Evolutionary conservation across 2,113 vertebrate species (phyloP), one percentile per base, ranked within the genome.

Genomic region (Rhombomys opimus): DNA sequence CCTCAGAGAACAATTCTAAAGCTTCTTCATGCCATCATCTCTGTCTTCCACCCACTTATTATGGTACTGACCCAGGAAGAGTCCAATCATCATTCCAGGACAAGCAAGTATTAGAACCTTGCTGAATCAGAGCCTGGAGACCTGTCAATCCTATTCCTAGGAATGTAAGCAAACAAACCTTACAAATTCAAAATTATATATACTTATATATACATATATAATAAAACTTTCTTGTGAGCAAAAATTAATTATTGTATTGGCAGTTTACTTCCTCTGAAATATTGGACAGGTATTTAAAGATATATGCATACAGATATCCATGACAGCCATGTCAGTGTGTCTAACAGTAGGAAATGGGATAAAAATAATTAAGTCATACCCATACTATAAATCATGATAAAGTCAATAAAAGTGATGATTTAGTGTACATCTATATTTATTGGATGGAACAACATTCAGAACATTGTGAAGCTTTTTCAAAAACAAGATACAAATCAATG

Each of bases 401-500:
- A 91, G 22, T 91, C 95, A 97, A 52, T 87, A 93, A 95, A 91
- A 68, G 67, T 81, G 94, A 67, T 77, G 59, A 63, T 93, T 75
- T 92, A 35, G 76, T 91, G 32, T 67, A 70, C 14, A 94, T 63
- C 59, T 96, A 2, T 91, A 78, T 68, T 91, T 89, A 95, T 68
- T 67, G 75, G 50, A 20, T 52, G 41, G 61, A 68, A 67, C 63
- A 67, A 13, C 17, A 80, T 54, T 52, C 59, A 78, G 11, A 32
- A 87, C 63, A 95, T 35, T 81, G 87, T 80, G 65, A 92, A 77
- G 46, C 6, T 73, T 72, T 96, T 78, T 41, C 11, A 61, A 96
- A 94, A 87, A 65, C 80, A 91, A 91, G 50, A 73, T 68, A 73
- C 57, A 95, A 90, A 90, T 94, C 87, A 95, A 30, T 59, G 85